A percentile compares a stretch with the other conserved stretches of the same genome.
Conservation (phyloP, 1,140 invertebrate genomes). For the Trachymyrmex cornetzi region DNA sequence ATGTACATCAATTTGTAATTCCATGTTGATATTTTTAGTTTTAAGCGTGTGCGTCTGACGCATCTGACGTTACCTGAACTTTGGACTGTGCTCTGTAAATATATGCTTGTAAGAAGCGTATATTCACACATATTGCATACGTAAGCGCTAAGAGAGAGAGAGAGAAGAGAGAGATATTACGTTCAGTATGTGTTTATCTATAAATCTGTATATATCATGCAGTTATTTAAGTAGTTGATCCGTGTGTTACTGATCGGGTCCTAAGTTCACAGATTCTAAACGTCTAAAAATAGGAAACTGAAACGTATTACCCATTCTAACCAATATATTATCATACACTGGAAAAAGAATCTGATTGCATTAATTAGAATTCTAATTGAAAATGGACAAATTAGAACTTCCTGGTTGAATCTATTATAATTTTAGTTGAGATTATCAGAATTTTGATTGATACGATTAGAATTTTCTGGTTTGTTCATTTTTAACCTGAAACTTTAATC, state of each 20-base stretch:
- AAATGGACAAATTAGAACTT: too few species aligned
- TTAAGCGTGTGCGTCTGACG: not conserved
- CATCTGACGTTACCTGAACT: not conserved
- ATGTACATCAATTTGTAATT: not conserved
- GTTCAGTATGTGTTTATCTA: not conserved
- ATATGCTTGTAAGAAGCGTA: not conserved
- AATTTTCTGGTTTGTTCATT: too few species aligned
- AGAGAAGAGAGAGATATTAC: too few species aligned
- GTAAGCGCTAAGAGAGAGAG: not conserved
- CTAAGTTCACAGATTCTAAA: not conserved
- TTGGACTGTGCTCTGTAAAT: not conserved
- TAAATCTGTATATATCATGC: not conserved
- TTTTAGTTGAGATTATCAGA: too few species aligned
- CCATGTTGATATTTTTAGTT: slow-evolving; percentile 32
- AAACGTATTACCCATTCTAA: too few species aligned
- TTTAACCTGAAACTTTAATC: too few species aligned
- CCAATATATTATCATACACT: too few species aligned
- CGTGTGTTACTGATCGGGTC: not conserved
- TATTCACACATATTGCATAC: not conserved
- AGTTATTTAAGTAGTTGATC: slow-evolving; percentile 2
- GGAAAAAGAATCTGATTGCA: too few species aligned
- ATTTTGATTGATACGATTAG: too few species aligned
- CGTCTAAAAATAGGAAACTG: not conserved
- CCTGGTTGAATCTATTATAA: too few species aligned
- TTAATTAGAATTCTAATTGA: too few species aligned